A percentile compares a stretch with the other conserved stretches of the same genome.
phyloP scores from a whole-genome alignment of 2,113 vertebrate species.

The Pelecanus crispus region DNA sequence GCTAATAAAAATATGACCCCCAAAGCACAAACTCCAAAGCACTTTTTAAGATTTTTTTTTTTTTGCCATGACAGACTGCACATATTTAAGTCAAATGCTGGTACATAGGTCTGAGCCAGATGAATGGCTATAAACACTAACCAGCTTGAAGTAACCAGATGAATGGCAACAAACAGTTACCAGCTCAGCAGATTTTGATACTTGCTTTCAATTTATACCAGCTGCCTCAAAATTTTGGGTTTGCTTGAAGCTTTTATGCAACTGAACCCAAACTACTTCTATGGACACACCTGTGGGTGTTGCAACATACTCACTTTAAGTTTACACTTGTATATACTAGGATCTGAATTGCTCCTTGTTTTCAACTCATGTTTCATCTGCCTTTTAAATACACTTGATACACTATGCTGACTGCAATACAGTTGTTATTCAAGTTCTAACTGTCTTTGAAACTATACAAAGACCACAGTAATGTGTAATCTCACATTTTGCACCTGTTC shows the following conservation, averaged over 20 bases:
- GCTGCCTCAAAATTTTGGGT: neutral
- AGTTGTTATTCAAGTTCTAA: neutral
- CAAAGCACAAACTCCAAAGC: neutral
- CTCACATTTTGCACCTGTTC: neutral
- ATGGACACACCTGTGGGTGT: neutral
- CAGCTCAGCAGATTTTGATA: neutral
- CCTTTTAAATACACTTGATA: neutral
- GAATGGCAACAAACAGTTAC: neutral
- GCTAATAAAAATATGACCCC: conserved; percentile 38
- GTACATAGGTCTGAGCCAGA: neutral
- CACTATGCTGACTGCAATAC: neutral
- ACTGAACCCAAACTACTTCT: neutral
- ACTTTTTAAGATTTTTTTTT: neutral
- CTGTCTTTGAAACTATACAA: neutral
- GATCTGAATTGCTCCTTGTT: neutral
- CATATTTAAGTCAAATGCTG: neutral
- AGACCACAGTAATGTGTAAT: neutral
- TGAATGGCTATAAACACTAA: neutral
- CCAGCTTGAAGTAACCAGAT: neutral
- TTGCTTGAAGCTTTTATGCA: neutral
- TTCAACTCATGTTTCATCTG: neutral
- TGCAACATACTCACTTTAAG: neutral
- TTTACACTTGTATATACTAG: neutral
- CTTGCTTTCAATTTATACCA: neutral
- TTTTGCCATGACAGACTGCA: neutral